Evolutionary conservation across 2,797 vertebrate species (phyloP).

Genomic region (Hemibagrus guttatus): DNA sequence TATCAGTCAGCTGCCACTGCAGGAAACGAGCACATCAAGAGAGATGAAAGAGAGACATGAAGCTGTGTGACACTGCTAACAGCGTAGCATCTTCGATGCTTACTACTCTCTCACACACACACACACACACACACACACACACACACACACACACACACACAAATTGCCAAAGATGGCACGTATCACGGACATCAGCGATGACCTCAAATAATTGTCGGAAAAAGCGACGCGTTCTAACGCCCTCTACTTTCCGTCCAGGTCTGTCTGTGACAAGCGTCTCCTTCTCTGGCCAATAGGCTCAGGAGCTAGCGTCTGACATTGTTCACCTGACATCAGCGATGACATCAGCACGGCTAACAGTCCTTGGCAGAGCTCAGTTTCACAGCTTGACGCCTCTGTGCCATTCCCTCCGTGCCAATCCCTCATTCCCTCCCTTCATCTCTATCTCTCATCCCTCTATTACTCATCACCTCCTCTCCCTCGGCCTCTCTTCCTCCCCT

Average conservation of each 20-base stretch:
- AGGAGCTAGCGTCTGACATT: conserved; percentile 41
- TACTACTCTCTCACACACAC: conserved; percentile 17
- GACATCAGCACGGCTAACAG: conserved; percentile 58
- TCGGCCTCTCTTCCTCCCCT: conserved; percentile 27
- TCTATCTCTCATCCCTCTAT: conserved; percentile 32
- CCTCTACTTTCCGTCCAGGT: conserved; percentile 31
- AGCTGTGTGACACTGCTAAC: conserved; percentile 46
- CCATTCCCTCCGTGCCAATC: conserved; percentile 31
- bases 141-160: conserved; percentile 25
- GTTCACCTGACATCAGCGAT: conserved; percentile 54
- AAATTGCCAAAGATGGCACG: conserved; percentile 6
- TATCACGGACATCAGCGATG: conserved; percentile 19
- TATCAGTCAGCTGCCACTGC: conserved; percentile 55
- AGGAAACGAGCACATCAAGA: conserved; percentile 51
- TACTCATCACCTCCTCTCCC: conserved; percentile 37
- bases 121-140: conserved; percentile 16
- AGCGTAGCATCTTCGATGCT: conserved; percentile 28
- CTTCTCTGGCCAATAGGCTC: conserved; percentile 60
- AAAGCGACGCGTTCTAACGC: not conserved
- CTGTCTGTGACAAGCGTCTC: conserved; percentile 45
- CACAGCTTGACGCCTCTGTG: conserved; percentile 50
- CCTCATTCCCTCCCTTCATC: conserved; percentile 39
- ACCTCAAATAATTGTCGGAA: conserved; percentile 38
- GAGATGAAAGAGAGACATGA: conserved; percentile 53
- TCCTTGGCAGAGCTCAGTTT: conserved; percentile 54